Base-by-base conservation (phyloP, 2,113 vertebrate species). In the Athene noctua region DNA sequence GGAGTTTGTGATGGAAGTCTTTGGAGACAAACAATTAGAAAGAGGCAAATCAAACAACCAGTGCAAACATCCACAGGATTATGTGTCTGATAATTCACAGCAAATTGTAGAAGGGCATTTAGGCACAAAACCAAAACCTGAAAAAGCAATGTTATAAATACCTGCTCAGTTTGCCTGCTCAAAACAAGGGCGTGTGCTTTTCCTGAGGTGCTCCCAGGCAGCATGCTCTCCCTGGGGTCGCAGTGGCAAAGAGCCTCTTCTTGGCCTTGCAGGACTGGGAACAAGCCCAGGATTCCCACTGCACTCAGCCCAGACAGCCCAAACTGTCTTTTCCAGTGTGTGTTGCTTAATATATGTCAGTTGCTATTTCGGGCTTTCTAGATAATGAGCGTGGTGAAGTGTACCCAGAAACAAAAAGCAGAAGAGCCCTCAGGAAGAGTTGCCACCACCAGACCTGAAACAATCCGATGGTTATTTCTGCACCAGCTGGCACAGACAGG, bases 281-380 rank as follows among this genome's bases (percentile, higher is more conserved):
- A 59, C 63, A 26, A 92, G 84, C 77, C 57, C 70, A 73, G 34
- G 12, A 57, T n/a, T 38, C 54, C 75, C 71, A 44, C 32, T 40
- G 54, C 54, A 11, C 47, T 15, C 9, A 1, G 83, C 66, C 58
- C 85, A 67, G 72, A 51, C 67, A 75, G 85, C 84, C 83, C 70
- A 54, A 85, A 89, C 3, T 38, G 44, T 68, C 63, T 83, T 94
- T 91, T 93, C 94, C 94, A 92, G 92, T 70, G 86, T 68, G 80
- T 94, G 71, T n/a, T 95, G 77, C 54, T 84, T 12, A 54, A 79
- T 21, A 25, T 5, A 10, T 40, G 75, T 25, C 92, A 85, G 72
- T 12, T 91, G 44, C 91, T 87, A 83, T 82, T 97, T 70, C 2
- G 19, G 75, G 80, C 52, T 86, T 57, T 91, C 89, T 9, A 82